A percentile compares a stretch with the other conserved stretches of the same genome.
Evolutionary conservation across 2,797 vertebrate species (phyloP).

Genomic region (Lepus townsendii): DNA sequence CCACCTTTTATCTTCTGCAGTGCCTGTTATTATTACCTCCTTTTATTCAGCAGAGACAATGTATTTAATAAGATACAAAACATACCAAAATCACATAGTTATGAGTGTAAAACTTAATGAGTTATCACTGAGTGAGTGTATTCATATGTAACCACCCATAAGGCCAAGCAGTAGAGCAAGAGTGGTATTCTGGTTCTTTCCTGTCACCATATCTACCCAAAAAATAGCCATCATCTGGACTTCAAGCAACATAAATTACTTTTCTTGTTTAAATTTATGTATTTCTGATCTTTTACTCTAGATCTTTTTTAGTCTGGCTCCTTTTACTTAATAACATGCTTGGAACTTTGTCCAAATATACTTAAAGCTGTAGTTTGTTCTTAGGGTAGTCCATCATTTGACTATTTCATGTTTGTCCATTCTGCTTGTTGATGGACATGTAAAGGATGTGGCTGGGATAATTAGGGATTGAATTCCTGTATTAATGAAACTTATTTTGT

Average conservation of each 20-base stretch:
- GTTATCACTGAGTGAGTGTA: not conserved
- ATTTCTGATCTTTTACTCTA: not conserved
- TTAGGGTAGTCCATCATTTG: not conserved
- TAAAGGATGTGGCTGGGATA: not conserved
- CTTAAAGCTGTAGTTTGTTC: not conserved
- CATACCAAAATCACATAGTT: not conserved
- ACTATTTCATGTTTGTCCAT: not conserved
- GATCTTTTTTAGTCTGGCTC: not conserved
- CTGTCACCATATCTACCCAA: not conserved
- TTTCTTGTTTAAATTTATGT: not conserved
- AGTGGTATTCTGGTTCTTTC: not conserved
- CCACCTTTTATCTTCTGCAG: not conserved
- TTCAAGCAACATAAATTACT: not conserved
- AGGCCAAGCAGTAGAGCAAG: not conserved
- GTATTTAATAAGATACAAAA: not conserved
- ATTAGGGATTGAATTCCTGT: not conserved
- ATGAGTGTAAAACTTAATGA: not conserved
- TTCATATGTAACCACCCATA: not conserved
- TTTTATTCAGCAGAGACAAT: not conserved
- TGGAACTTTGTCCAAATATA: too few species aligned
- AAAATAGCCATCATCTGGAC: not conserved
- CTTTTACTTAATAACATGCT: not conserved
- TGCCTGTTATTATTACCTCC: not conserved
- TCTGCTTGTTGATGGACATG: not conserved
- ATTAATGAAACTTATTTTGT: conserved; percentile 12